Conservation (phyloP, 2,888 invertebrate species). For the Acrocyrtus sp. region DNA sequence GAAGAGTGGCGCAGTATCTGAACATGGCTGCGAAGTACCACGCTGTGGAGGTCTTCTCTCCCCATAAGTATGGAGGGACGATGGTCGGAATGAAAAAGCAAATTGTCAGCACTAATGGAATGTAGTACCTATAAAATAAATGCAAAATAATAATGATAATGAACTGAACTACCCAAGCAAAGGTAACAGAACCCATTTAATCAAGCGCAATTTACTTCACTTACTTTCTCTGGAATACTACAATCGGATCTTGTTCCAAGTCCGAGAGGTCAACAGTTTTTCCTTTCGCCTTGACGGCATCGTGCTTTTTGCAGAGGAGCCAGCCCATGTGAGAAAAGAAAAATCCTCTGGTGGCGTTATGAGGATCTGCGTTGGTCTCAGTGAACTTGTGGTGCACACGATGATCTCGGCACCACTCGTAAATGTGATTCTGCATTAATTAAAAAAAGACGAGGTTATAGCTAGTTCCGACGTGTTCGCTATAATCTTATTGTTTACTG, state of each 20-base stretch:
- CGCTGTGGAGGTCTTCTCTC: conserved; percentile 79
- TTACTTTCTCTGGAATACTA: conserved; percentile 87
- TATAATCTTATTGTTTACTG: too few species aligned
- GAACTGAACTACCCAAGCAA: too few species aligned
- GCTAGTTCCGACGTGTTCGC: neutral
- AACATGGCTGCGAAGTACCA: conserved; percentile 84
- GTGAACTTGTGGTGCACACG: conserved; percentile 91
- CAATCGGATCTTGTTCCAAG: conserved; percentile 83
- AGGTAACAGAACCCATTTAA: too few species aligned
- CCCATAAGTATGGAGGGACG: conserved; percentile 86
- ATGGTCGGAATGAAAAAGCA: conserved; percentile 70
- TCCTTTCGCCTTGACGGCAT: conserved; percentile 86
- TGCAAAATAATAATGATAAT: too few species aligned
- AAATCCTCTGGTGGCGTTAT: conserved; percentile 85
- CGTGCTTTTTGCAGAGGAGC: conserved; percentile 88
- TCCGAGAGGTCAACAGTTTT: conserved; percentile 88
- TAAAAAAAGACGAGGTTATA: conserved; percentile 3
- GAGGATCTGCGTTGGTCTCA: conserved; percentile 87
- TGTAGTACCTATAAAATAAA: conserved; percentile 51
- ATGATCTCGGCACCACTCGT: conserved; percentile 87
- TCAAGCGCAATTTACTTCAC: too few species aligned
- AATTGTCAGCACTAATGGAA: conserved; percentile 57
- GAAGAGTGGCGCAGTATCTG: conserved; percentile 85
- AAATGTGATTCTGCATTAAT: conserved; percentile 79
- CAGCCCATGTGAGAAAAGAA: conserved; percentile 97